These are phyloP conservation scores for Leptopterna dolabrata DNA, from an alignment of 2,888 invertebrate species.

Conservation along the genomic window DNA sequence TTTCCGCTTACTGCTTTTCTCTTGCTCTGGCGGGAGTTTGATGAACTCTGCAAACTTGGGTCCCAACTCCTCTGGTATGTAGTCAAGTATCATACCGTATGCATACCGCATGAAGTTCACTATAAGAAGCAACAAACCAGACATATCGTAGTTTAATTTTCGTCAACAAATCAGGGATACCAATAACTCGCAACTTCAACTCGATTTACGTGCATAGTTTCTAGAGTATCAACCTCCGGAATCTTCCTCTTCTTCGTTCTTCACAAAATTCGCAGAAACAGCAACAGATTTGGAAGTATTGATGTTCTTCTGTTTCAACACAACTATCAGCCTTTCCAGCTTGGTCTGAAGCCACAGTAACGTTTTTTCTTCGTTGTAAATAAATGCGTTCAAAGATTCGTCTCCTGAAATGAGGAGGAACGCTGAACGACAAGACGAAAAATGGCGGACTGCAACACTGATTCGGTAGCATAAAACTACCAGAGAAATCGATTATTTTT, in stretches of 20 bases:
- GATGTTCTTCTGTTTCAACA: constrained; percentile 76
- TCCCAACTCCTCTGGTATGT: constrained; percentile 77
- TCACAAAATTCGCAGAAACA: constrained; percentile 81
- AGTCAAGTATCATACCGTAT: constrained; percentile 83
- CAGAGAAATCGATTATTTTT: too few species aligned
- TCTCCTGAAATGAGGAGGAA: constrained; percentile 70
- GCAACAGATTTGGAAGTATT: constrained; percentile 78
- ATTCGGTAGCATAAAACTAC: too few species aligned
- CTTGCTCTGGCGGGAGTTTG: constrained; percentile 45
- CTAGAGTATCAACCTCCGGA: constrained; percentile 67
- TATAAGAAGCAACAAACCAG: too few species aligned
- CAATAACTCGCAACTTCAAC: neutral
- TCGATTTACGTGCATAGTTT: too few species aligned
- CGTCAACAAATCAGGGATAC: too few species aligned
- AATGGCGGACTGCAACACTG: too few species aligned
- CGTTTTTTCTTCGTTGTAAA: constrained; percentile 83
- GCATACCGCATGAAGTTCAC: constrained; percentile 79
- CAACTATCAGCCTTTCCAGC: constrained; percentile 74
- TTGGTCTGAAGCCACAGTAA: constrained; percentile 81
- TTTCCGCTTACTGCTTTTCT: constrained; percentile 26
- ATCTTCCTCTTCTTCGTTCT: constrained; percentile 72
- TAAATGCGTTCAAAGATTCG: constrained; percentile 80
- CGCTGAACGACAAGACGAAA: neutral
- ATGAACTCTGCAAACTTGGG: constrained; percentile 64
- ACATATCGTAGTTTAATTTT: constrained; percentile 65